These are phyloP conservation scores for Micrasema minimum DNA, from an alignment of 1,140 invertebrate genomes.

Conservation along the genomic window DNA sequence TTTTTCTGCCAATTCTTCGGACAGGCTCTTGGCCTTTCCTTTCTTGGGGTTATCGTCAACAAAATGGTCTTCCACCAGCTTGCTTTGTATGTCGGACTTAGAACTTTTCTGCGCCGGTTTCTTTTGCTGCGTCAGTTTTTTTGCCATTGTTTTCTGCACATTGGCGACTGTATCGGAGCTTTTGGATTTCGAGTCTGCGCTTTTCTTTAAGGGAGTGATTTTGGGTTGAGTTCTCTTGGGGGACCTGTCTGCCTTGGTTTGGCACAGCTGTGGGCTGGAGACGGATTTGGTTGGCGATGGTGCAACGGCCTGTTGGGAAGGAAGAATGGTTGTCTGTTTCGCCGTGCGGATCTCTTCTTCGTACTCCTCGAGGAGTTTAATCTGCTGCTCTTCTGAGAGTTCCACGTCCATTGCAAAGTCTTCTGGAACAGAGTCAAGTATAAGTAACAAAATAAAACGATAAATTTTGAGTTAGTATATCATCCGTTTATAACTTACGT, in stretches of 20 bases:
- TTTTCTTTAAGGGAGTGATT: constrained; percentile 53
- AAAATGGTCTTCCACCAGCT: constrained; percentile 66
- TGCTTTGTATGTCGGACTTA: constrained; percentile 60
- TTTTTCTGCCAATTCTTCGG: constrained; percentile 44
- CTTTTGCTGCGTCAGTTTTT: constrained; percentile 17
- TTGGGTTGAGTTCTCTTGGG: background rate
- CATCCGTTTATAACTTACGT: no score
- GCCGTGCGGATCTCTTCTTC: constrained; percentile 59
- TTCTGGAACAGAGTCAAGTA: constrained; percentile 61
- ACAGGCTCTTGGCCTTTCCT: constrained; percentile 52
- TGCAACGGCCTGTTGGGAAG: constrained; percentile 6
- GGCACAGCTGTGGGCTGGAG: constrained; percentile 15
- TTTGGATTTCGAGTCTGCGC: constrained; percentile 45
- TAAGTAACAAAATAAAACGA: background rate
- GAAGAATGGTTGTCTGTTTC: constrained; percentile 11
- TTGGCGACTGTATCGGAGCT: constrained; percentile 54
- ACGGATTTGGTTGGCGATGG: constrained; percentile 30
- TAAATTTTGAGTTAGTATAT: no score
- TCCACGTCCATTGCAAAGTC: constrained; percentile 70
- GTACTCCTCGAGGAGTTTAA: constrained; percentile 69
- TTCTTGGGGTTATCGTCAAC: constrained; percentile 57
- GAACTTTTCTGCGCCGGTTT: constrained; percentile 7
- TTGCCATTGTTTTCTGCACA: constrained; percentile 55
- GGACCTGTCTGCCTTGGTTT: constrained; percentile 52
- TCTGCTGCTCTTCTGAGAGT: constrained; percentile 71